Evolutionary conservation across 2,797 vertebrate species (phyloP).

Genomic region (Cynodonichthys magdalenae): DNA sequence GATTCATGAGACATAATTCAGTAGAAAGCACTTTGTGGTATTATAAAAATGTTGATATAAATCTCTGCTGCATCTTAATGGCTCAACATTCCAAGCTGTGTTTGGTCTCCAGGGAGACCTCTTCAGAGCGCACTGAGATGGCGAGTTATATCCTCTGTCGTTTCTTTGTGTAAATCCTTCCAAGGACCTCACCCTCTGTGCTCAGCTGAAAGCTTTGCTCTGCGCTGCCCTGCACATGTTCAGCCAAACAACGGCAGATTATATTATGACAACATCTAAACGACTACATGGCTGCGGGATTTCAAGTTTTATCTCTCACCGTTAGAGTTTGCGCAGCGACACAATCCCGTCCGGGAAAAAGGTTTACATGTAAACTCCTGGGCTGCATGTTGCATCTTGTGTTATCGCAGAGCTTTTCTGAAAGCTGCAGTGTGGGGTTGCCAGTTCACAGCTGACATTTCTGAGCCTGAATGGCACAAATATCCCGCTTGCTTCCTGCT

Average conservation of each 20-base stretch:
- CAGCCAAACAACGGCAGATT: constrained; percentile 2
- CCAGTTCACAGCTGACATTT: constrained; percentile 9
- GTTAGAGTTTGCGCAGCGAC: neutral
- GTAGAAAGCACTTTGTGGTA: constrained; percentile 18
- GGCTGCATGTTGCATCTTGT: constrained; percentile 6
- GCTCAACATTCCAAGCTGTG: constrained; percentile 25
- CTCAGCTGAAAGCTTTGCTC: constrained; percentile 12
- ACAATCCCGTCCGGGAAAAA: neutral
- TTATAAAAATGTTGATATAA: constrained; percentile 30
- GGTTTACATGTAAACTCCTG: constrained; percentile 51
- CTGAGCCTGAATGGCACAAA: constrained; percentile 19
- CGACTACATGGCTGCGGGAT: constrained; percentile 5
- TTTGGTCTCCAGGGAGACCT: constrained; percentile 49
- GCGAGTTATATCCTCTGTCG: constrained; percentile 44
- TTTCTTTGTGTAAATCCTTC: constrained; percentile 35
- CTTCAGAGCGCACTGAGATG: constrained; percentile 33
- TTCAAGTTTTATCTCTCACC: constrained; percentile 17
- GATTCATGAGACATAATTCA: constrained; percentile 7
- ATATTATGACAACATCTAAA: constrained; percentile 24
- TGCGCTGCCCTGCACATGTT: constrained; percentile 16
- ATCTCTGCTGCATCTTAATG: constrained; percentile 38
- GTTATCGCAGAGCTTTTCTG: constrained; percentile 17
- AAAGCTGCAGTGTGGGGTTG: constrained; percentile 19
- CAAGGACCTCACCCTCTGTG: constrained; percentile 22
- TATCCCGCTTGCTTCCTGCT: constrained; percentile 23